Percentiles rank a stretch among this genome's conserved stretches.
phyloP scores from a whole-genome alignment of 2,888 invertebrate species.

The Gymnocheta viridis region DNA sequence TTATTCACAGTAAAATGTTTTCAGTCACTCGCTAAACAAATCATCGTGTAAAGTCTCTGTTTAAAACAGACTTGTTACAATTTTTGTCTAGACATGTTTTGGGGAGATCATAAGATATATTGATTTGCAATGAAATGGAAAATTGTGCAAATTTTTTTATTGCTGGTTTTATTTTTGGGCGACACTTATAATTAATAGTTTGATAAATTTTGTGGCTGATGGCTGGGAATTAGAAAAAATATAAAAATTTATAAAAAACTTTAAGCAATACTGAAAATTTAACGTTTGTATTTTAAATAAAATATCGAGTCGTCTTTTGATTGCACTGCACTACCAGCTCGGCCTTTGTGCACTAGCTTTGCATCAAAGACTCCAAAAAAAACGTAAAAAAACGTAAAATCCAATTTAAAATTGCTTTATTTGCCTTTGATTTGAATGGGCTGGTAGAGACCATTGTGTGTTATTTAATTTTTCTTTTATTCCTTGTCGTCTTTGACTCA shows the following conservation, averaged over 20 bases:
- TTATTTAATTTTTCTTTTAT: conserved; percentile 48
- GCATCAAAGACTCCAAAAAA: conserved; percentile 5
- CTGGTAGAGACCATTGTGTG: conserved; percentile 38
- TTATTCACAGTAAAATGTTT: no score
- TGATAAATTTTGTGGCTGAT: conserved; percentile 41
- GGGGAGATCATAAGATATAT: conserved; percentile 55
- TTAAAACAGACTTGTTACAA: conserved; percentile 9
- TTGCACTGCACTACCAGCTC: not conserved
- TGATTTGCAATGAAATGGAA: conserved; percentile 68
- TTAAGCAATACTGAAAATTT: not conserved
- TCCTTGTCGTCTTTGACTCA: conserved; percentile 40
- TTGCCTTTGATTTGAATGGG: conserved; percentile 51
- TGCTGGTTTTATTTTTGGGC: not conserved
- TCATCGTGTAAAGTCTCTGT: conserved; percentile 4
- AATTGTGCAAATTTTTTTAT: conserved; percentile 47
- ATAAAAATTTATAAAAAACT: not conserved
- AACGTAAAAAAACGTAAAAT: conserved; percentile 33
- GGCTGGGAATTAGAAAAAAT: not conserved
- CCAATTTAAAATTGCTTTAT: conserved; percentile 66
- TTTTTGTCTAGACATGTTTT: conserved; percentile 62
- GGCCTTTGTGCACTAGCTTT: not conserved
- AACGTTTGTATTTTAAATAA: not conserved
- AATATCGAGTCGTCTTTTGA: not conserved
- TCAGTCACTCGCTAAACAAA: no score
- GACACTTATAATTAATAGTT: conserved; percentile 64